phyloP scores from a whole-genome alignment of 2,797 vertebrate species.

The Geotrypetes seraphini region DNA sequence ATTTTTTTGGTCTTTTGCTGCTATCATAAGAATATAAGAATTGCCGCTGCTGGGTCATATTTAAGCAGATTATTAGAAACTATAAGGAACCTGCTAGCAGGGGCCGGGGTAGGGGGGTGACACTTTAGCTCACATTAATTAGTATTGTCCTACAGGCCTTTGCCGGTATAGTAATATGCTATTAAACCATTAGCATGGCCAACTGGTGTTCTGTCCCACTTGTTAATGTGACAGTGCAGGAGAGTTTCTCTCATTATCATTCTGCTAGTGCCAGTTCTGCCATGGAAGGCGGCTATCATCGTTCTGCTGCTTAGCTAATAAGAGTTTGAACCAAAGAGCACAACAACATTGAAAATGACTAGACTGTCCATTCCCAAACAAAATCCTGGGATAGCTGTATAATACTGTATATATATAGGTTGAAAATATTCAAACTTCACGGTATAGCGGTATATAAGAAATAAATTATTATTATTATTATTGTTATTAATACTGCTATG shows the following conservation, averaged over 20 bases:
- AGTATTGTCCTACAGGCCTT: slow-evolving; percentile 57
- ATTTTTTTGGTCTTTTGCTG: too few species aligned
- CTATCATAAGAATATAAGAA: too few species aligned
- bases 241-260: slow-evolving; percentile 68
- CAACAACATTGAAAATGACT: slow-evolving; percentile 61
- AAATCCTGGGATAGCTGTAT: too few species aligned
- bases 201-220: slow-evolving; percentile 51
- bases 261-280: slow-evolving; percentile 51
- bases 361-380: slow-evolving; percentile 46
- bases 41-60: too few species aligned
- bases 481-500: too few species aligned
- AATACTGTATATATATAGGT: too few species aligned
- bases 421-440: too few species aligned
- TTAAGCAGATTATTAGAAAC: slow-evolving; percentile 60
- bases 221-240: slow-evolving; percentile 62
- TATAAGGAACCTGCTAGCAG: slow-evolving; percentile 50
- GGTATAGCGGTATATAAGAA: too few species aligned
- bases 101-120: slow-evolving; percentile 48
- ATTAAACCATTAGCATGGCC: slow-evolving; percentile 56
- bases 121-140: slow-evolving; percentile 65
- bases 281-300: slow-evolving; percentile 55
- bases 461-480: too few species aligned
- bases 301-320: slow-evolving; percentile 59
- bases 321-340: slow-evolving; percentile 59
- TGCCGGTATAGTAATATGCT: slow-evolving; percentile 52